Conservation (phyloP, 1,140 invertebrate species). For the Oryzaephilus surinamensis region DNA sequence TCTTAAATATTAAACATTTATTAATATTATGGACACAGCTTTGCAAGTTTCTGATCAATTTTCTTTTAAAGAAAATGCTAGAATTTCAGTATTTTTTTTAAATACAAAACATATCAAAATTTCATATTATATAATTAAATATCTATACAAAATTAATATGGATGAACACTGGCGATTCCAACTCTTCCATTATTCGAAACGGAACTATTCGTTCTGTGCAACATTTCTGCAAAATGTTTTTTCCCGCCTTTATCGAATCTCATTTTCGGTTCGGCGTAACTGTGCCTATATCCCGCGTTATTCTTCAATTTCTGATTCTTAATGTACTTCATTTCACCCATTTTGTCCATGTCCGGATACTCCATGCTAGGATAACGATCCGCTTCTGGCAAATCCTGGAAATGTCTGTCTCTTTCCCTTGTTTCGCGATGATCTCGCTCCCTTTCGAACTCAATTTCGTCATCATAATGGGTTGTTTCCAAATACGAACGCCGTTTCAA, state of each 20-base stretch:
- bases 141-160: constrained; percentile 24
- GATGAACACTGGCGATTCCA: constrained; percentile 36
- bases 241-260: constrained; percentile 22
- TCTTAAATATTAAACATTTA: too few relatives aligned
- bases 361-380: too few relatives aligned
- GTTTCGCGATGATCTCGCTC: constrained; percentile 7
- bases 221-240: constrained; percentile 29
- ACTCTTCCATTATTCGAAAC: constrained; percentile 33
- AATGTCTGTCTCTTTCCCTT: constrained; percentile 15
- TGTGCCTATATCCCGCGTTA: constrained; percentile 39
- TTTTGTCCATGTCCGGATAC: too few relatives aligned
- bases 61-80: too few relatives aligned
- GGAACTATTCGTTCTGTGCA: constrained; percentile 33
- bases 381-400: constrained; percentile 23
- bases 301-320: constrained; percentile 22
- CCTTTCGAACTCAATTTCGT: constrained; percentile 12
- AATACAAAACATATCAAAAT: too few relatives aligned
- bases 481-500: constrained; percentile 37
- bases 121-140: too few relatives aligned
- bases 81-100: too few relatives aligned
- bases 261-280: constrained; percentile 39
- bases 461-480: too few relatives aligned
- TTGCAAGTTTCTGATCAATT: too few relatives aligned
- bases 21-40: too few relatives aligned
- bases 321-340: constrained; percentile 24